These are phyloP conservation scores for Aspiorhynchus laticeps DNA, from an alignment of 2,113 vertebrate genomes.

Conservation along the genomic window DNA sequence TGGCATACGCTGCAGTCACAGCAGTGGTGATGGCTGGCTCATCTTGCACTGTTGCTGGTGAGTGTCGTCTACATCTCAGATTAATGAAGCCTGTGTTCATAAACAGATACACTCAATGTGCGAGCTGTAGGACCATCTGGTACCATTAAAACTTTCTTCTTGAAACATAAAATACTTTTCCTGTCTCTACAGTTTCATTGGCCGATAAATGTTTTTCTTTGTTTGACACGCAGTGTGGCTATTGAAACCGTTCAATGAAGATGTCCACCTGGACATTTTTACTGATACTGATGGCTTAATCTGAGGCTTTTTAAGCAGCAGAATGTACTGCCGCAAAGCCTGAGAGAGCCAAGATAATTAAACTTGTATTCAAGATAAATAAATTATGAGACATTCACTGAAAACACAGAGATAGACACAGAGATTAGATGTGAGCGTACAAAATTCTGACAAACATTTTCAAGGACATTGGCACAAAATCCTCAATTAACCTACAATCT, in stretches of 20 bases:
- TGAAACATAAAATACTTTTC: slow-evolving; percentile 8
- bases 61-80: slow-evolving; percentile 34
- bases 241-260: background rate
- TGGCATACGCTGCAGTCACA: slow-evolving; percentile 10
- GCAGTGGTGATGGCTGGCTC: slow-evolving; percentile 25
- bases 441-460: slow-evolving; percentile 18
- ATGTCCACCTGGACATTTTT: slow-evolving; percentile 5
- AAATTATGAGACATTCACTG: slow-evolving; percentile 21
- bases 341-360: slow-evolving; percentile 5
- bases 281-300: background rate
- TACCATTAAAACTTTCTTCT: slow-evolving; percentile 12
- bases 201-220: background rate
- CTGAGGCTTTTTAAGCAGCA: background rate
- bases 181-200: background rate
- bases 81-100: slow-evolving; percentile 48
- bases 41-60: slow-evolving; percentile 35
- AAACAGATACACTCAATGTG: slow-evolving; percentile 20
- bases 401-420: slow-evolving; percentile 26
- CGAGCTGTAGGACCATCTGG: slow-evolving; percentile 26
- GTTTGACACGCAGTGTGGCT: background rate
- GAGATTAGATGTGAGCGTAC: slow-evolving; percentile 37
- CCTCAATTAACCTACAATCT: slow-evolving; percentile 53
- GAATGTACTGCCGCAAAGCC: background rate
- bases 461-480: slow-evolving; percentile 48
- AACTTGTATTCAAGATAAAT: slow-evolving; percentile 17